Base-by-base conservation (phyloP, 2,888 invertebrate genomes). In the Tanypteryx hageni region DNA sequence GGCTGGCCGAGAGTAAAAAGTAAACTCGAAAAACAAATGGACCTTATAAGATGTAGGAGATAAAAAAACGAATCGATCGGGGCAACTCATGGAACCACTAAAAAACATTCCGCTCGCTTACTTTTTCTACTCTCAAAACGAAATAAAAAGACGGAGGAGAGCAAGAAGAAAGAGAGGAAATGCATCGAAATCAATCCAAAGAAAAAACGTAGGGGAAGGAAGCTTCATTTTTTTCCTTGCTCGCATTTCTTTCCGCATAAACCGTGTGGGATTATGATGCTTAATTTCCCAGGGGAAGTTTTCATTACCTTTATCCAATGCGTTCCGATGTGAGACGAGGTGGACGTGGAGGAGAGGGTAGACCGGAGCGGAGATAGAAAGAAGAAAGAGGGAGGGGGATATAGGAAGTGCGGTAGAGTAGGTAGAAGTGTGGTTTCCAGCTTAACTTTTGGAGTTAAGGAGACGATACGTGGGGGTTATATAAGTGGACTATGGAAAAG, bases 371-470 rank as follows among this genome's bases (percentile, higher is more conserved):
- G 27, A 57, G 59, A 27, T 4, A 5, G 18, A 31, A 7, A 5
- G 3, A 58, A 44, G 85, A 4, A 4, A 68, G 22, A 27, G 2
- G 16, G 44, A 64, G 61, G 61, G 18, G 61, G 86, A 10, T 31
- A 57, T 44, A 81, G 81, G 22, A n/a, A 27, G 14, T 16, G 82
- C 13, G 82, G 16, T 10, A 16, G 82, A 82, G 16, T 16, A n/a
- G 11, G 22, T 10, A 82, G 44, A 27, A 13, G 31, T 14, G 82
- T 16, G 85, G 85, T 59, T 59, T 86, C 85, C 59, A 59, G 58
- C 85, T 86, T 86, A 59, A 86, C 85, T 86, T 86, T 57, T 86
- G 85, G 85, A 59, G 85, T 27, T 86, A 59, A 86, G 85, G 85
- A 86, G 59, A 14, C 85, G 18, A 86, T 86, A 27, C 22, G 57